phyloP scores from a whole-genome alignment of 2,113 vertebrate species.

The Sander lucioperca region DNA sequence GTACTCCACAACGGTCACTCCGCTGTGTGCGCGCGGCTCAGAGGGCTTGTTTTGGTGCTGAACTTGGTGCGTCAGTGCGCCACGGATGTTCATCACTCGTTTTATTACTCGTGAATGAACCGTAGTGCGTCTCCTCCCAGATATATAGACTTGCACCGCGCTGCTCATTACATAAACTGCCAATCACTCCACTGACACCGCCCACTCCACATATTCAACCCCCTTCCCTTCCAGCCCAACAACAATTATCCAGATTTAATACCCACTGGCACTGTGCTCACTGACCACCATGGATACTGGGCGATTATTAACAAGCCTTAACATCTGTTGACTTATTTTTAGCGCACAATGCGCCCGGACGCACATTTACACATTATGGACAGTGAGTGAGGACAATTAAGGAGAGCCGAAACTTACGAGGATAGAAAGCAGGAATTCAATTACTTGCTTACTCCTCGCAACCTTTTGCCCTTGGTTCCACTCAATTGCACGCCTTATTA shows the following conservation, averaged over 20 bases:
- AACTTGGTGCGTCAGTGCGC: constrained; percentile 74
- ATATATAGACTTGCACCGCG: constrained; percentile 91
- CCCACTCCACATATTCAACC: constrained; percentile 87
- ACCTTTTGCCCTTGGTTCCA: constrained; percentile 63
- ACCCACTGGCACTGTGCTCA: constrained; percentile 75
- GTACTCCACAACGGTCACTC: constrained; percentile 81
- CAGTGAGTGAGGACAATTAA: constrained; percentile 44
- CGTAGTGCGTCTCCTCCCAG: constrained; percentile 68
- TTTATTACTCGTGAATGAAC: constrained; percentile 84
- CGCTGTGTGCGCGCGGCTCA: constrained; percentile 59
- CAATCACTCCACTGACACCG: constrained; percentile 87
- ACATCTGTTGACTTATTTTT: constrained; percentile 89
- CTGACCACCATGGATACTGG: constrained; percentile 78
- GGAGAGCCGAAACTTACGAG: constrained; percentile 22
- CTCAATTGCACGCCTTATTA: constrained; percentile 77
- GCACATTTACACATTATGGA: constrained; percentile 31
- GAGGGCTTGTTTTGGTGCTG: constrained; percentile 72
- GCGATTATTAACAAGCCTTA: constrained; percentile 83
- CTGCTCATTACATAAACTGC: constrained; percentile 91
- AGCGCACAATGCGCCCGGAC: constrained; percentile 59
- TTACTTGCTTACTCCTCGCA: constrained; percentile 41
- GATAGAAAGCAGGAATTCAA: constrained; percentile 59
- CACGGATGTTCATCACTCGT: constrained; percentile 69
- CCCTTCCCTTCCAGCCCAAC: constrained; percentile 77
- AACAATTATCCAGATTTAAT: constrained; percentile 89